phyloP scores from a whole-genome alignment of 1,140 invertebrate genomes.

The Macrobrachium rosenbergii region DNA sequence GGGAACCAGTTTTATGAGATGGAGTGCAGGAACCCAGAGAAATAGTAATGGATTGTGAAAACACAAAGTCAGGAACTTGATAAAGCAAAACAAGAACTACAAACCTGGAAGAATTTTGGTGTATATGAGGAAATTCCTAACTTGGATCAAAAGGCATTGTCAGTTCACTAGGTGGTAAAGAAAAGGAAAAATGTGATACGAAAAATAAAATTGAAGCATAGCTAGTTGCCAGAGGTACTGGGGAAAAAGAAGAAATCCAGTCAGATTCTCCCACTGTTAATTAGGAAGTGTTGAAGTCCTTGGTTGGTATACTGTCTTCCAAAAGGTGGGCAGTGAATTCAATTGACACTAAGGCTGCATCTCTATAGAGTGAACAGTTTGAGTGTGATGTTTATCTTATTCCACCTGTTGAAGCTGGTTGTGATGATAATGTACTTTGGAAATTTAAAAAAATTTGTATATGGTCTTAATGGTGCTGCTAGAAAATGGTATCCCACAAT shows the following conservation, averaged over 20 bases:
- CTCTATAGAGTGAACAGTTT: neutral
- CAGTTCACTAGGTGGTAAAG: too few relatives aligned
- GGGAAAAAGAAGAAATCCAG: neutral
- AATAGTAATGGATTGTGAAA: too few relatives aligned
- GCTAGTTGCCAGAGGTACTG: neutral
- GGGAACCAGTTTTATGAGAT: too few relatives aligned
- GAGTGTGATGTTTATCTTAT: neutral
- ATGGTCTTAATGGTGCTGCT: neutral
- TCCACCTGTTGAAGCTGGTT: neutral
- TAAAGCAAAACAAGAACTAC: too few relatives aligned
- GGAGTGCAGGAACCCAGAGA: too few relatives aligned
- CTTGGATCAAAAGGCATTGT: too few relatives aligned
- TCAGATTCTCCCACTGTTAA: neutral
- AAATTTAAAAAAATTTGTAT: neutral
- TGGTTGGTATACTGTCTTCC: neutral
- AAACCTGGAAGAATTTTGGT: too few relatives aligned
- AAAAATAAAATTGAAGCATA: neutral
- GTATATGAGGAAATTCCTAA: too few relatives aligned
- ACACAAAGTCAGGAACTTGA: too few relatives aligned
- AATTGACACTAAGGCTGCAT: conserved; percentile 8
- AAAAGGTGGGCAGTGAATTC: conserved; percentile 9
- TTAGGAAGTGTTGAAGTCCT: neutral
- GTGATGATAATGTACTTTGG: neutral
- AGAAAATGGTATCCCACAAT: neutral
- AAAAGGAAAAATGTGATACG: too few relatives aligned